These are phyloP conservation scores for Lepidocolaptes lacrymiger DNA, from an alignment of 2,797 vertebrate species.

Conservation along the genomic window DNA sequence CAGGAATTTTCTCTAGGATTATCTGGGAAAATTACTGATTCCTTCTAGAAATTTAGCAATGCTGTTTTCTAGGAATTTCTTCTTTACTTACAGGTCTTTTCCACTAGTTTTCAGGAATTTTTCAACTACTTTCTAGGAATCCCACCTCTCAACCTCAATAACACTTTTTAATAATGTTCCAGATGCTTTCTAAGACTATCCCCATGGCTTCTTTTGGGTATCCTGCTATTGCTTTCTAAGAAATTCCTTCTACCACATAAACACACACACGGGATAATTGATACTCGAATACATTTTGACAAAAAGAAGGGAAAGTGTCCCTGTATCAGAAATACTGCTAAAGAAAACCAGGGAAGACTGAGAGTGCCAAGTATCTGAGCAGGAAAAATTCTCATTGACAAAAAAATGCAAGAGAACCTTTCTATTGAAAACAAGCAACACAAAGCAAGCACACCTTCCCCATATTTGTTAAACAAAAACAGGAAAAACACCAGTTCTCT, in stretches of 20 bases:
- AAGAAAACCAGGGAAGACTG: not conserved
- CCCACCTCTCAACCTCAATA: not conserved
- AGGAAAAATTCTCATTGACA: not conserved
- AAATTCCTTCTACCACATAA: not conserved
- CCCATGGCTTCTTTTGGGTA: fast-evolving
- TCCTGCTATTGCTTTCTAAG: not conserved
- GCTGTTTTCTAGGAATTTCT: not conserved
- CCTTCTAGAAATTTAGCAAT: not conserved
- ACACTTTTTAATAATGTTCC: not conserved
- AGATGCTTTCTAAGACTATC: not conserved
- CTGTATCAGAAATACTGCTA: not conserved
- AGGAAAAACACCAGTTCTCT: not conserved
- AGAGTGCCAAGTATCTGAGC: not conserved
- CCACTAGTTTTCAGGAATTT: not conserved
- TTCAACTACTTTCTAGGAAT: not conserved
- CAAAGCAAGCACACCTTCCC: not conserved
- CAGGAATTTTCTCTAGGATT: not conserved
- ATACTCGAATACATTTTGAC: not conserved
- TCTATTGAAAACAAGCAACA: not conserved
- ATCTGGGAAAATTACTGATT: not conserved
- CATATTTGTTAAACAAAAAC: not conserved
- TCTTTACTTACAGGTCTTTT: not conserved
- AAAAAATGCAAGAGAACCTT: not conserved
- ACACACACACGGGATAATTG: not conserved
- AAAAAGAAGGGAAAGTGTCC: fast-evolving